These are phyloP conservation scores for Pandemis heparana DNA, from an alignment of 2,888 invertebrate species.

Conservation along the genomic window DNA sequence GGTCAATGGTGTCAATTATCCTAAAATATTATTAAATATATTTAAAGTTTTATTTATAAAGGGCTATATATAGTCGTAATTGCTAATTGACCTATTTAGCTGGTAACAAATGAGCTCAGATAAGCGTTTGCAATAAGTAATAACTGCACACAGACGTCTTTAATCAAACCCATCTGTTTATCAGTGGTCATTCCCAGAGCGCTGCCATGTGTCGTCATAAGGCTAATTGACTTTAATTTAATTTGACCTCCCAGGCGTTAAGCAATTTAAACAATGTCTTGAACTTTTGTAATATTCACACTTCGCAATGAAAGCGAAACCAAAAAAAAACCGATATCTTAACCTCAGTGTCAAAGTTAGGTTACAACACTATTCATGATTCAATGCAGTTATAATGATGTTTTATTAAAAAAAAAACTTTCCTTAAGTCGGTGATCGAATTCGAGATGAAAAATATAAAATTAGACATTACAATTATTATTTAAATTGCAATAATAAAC, in stretches of 20 bases:
- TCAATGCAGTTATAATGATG: not conserved
- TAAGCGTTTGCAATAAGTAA: not conserved
- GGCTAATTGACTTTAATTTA: conserved; percentile 50
- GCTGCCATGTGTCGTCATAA: conserved; percentile 47
- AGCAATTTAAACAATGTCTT: not conserved
- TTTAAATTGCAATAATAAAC: too few relatives aligned
- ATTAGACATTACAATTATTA: too few relatives aligned
- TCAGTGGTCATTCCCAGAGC: not conserved
- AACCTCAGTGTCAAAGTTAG: not conserved
- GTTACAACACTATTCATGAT: not conserved
- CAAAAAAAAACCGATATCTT: not conserved
- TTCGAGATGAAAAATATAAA: too few relatives aligned
- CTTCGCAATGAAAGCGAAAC: not conserved
- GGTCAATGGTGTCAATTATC: too few relatives aligned
- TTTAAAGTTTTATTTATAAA: not conserved
- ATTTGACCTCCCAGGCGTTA: conserved; percentile 45
- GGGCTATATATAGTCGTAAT: not conserved
- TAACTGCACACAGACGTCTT: conserved; percentile 1
- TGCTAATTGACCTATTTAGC: not conserved
- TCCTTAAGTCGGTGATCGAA: too few relatives aligned
- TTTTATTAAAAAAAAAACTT: not conserved
- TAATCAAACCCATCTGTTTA: conserved; percentile 8
- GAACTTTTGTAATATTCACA: conserved; percentile 3
- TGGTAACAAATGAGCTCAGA: not conserved
- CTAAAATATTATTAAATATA: too few relatives aligned